Base-by-base conservation (phyloP, 2,888 invertebrate species). In the Drosophila anomalata region DNA sequence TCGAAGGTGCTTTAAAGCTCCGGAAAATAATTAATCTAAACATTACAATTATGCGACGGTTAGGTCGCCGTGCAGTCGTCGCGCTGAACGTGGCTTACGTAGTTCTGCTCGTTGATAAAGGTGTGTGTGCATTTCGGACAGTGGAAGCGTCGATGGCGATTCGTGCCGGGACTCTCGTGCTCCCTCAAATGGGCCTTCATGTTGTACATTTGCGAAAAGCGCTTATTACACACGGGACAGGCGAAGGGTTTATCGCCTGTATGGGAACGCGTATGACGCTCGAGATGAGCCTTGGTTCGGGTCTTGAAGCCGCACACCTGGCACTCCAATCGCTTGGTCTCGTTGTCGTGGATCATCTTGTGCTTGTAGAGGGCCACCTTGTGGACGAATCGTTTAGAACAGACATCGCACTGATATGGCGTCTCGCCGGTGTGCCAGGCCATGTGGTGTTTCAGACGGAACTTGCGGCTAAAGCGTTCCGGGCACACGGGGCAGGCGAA, bases 241-340 rank as follows among this genome's bases (percentile, higher is more conserved):
- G 80, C 75, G 11, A 77, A 87, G 0, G 87, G 87, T 8, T 89
- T 87, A 20, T 86, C 89, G 2, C 92, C 92, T 0, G 92, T 92
- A 74, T 93, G 93, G 0, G 91, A 91, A 29, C 92, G 89, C 80
- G 91, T 89, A 69, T 93, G 93, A 11, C 93, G 87, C 54, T 91
- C 92, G 26, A 93, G 81, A 76, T 93, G 93, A 3, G 93, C 92
- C 39, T 91, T 92, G 17, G 92, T 92, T 20, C 92, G 85, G 11
- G 93, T 89, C 39, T 90, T 90, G 29, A 92, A 87, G 31, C 92
- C 90, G 67, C 93, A 93, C 5, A 89, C 78, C 11, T 79, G 74
- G 47, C 90, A 90, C 70, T 87, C 82, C 41, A 89, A 68, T 1
- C 88, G 79, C 22, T 87, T 82, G 1, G 82, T 80, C 31, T 81